phyloP scores from a whole-genome alignment of 2,113 vertebrate genomes.

The Capreolus pygargus region DNA sequence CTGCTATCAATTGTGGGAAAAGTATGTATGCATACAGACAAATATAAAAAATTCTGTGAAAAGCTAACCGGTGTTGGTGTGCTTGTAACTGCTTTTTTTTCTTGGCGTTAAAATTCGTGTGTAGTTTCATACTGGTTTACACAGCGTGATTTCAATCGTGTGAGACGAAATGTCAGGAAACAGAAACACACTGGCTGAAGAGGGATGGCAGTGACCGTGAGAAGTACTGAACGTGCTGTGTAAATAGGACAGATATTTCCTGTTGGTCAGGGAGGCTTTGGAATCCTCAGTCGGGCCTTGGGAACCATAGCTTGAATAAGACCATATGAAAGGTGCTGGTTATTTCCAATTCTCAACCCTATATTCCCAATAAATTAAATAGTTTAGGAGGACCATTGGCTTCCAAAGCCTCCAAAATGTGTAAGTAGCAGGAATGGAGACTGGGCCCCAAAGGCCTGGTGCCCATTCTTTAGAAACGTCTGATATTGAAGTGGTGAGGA shows the following conservation, averaged over 20 bases:
- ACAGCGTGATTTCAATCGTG: accelerated
- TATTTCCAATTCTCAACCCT: background rate
- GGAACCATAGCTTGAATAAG: background rate
- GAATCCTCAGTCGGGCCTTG: background rate
- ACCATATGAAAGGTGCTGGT: background rate
- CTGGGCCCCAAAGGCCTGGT: background rate
- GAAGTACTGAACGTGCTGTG: background rate
- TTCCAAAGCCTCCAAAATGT: background rate
- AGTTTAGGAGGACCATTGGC: background rate
- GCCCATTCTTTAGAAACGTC: background rate
- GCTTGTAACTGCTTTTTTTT: background rate
- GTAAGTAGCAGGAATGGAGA: background rate
- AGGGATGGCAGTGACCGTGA: background rate
- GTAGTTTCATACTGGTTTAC: background rate
- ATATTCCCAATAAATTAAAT: background rate
- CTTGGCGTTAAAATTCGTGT: background rate
- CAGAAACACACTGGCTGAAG: background rate
- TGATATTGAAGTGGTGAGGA: background rate
- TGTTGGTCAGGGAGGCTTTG: background rate
- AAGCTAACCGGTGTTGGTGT: background rate
- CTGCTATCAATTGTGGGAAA: background rate
- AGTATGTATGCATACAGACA: background rate
- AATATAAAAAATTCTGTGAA: background rate
- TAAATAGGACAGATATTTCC: background rate
- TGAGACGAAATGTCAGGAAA: background rate